Evolutionary conservation across 2,797 vertebrate genomes (phyloP).

Genomic region (Thaleichthys pacificus): DNA sequence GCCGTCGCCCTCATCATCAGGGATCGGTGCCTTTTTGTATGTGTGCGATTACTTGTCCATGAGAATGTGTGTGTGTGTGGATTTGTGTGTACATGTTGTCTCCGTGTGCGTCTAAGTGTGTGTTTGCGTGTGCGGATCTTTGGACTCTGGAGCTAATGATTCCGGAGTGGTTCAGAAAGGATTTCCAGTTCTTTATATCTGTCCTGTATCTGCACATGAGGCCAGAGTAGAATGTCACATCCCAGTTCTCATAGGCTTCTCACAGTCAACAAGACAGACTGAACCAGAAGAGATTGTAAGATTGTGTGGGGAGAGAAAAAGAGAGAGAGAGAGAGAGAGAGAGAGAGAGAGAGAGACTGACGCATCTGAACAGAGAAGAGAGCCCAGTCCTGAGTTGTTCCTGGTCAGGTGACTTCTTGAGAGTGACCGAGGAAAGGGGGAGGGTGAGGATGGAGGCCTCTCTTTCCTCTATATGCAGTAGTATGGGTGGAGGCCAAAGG

Average conservation of each 20-base stretch:
- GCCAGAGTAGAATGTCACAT: constrained; percentile 1
- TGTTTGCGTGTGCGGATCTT: constrained; percentile 17
- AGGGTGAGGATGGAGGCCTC: neutral
- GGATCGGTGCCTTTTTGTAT: neutral
- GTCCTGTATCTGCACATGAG: constrained; percentile 27
- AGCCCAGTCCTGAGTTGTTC: constrained; percentile 46
- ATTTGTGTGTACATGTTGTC: neutral
- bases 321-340: neutral
- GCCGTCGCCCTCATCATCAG: constrained; percentile 20
- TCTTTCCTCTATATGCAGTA: neutral
- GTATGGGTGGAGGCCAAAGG: neutral
- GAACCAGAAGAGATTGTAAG: neutral
- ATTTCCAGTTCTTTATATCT: neutral
- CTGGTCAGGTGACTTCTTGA: constrained; percentile 23
- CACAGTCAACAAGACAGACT: neutral
- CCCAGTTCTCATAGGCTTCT: neutral
- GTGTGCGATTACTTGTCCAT: neutral
- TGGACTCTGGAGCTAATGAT: constrained; percentile 21
- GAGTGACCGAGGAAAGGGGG: constrained; percentile 2
- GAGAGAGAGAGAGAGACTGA: constrained; percentile 1
- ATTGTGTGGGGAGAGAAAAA: neutral
- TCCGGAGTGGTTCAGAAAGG: neutral
- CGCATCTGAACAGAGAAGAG: constrained; percentile 8
- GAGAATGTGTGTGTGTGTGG: neutral
- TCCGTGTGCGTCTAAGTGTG: constrained; percentile 2